These are phyloP conservation scores for Callithrix jacchus DNA, from an alignment of 2,113 vertebrate genomes.

Conservation along the genomic window DNA sequence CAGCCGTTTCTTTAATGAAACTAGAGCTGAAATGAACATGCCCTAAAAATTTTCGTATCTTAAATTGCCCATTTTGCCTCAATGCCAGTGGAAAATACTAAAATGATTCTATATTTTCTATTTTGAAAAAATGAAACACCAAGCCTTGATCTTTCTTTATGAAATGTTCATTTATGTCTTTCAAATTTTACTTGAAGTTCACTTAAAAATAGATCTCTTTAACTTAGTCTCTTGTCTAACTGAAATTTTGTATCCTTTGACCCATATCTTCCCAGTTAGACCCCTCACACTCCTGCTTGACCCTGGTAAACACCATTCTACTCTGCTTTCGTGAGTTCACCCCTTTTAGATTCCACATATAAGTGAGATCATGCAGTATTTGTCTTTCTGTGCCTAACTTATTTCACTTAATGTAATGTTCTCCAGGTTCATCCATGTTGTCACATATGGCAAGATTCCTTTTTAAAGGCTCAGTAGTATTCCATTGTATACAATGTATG, in stretches of 20 bases:
- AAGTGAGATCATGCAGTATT: not conserved
- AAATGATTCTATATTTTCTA: not conserved
- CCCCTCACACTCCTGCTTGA: too few species aligned
- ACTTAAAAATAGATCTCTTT: not conserved
- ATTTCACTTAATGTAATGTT: not conserved
- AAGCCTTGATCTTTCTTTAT: not conserved
- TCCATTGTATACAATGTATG: too few species aligned
- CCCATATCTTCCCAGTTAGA: not conserved
- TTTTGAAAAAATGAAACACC: not conserved
- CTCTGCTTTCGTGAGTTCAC: too few species aligned
- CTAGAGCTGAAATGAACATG: not conserved
- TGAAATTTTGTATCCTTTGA: not conserved
- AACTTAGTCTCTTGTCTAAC: not conserved
- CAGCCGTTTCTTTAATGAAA: not conserved
- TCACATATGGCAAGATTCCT: too few species aligned
- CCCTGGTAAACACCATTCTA: too few species aligned
- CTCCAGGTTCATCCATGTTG: not conserved
- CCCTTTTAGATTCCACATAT: too few species aligned
- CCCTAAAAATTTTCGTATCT: constrained; percentile 9
- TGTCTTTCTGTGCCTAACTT: not conserved
- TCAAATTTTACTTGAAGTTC: not conserved
- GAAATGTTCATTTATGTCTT: not conserved
- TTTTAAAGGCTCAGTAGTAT: too few species aligned
- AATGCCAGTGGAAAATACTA: not conserved
- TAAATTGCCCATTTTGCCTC: not conserved